Evolutionary conservation across 2,797 vertebrate genomes (phyloP).

Genomic region (Channallabes apus): DNA sequence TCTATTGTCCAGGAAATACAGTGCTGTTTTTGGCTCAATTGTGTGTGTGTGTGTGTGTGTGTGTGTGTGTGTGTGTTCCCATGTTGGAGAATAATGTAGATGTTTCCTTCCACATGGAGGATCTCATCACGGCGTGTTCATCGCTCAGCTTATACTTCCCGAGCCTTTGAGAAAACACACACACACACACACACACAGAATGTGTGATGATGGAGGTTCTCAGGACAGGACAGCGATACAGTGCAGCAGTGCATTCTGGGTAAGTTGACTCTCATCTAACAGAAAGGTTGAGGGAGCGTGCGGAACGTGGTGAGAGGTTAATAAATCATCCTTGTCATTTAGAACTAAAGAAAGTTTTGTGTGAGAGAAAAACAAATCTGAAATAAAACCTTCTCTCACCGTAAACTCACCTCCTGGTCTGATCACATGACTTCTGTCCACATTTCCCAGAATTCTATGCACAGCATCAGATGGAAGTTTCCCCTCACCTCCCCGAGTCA

Average conservation of each 20-base stretch:
- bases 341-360: no score
- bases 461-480: conserved; percentile 80
- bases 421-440: conserved; percentile 61
- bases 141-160: conserved; percentile 53
- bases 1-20: not conserved
- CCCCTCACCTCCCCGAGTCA: conserved; percentile 85
- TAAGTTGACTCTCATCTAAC: not conserved
- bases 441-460: conserved; percentile 82
- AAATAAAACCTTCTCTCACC: conserved; percentile 41
- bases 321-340: no score
- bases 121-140: conserved; percentile 42
- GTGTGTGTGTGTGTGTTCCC: not conserved
- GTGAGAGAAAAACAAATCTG: not conserved
- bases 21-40: not conserved
- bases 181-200: conserved; percentile 18
- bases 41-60: not conserved
- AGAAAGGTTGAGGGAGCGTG: not conserved
- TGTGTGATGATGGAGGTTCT: not conserved
- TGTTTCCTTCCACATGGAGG: conserved; percentile 1
- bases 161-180: conserved; percentile 48
- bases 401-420: conserved; percentile 48
- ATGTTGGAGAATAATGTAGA: conserved; percentile 15
- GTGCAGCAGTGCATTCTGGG: not conserved
- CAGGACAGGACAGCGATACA: not conserved
- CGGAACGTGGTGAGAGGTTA: no score